These are phyloP conservation scores for Neosalanx taihuensis DNA, from an alignment of 2,797 vertebrate species.

Conservation along the genomic window DNA sequence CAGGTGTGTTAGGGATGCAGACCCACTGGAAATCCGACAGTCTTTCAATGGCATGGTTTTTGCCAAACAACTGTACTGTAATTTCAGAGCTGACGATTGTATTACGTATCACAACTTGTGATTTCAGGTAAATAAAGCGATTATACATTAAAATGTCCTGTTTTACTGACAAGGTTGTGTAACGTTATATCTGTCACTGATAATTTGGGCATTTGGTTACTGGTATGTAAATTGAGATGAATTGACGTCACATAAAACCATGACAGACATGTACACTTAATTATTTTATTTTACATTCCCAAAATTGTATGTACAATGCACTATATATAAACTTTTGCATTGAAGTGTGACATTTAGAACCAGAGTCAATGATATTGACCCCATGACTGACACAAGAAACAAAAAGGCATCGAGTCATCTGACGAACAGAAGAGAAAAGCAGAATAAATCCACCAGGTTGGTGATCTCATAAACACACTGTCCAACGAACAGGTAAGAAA, in stretches of 20 bases:
- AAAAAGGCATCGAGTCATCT: background rate
- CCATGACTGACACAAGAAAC: slow-evolving; percentile 10
- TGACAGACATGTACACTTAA: slow-evolving; percentile 16
- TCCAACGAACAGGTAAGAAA: slow-evolving; percentile 11
- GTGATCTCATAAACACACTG: background rate
- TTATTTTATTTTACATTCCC: slow-evolving; percentile 67
- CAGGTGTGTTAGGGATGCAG: slow-evolving; percentile 38
- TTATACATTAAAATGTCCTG: slow-evolving; percentile 47
- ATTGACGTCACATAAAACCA: background rate
- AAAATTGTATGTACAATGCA: slow-evolving; percentile 70
- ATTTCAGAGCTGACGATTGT: slow-evolving; percentile 68
- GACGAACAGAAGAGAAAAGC: slow-evolving; percentile 16
- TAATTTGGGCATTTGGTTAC: background rate
- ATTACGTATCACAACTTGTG: slow-evolving; percentile 66
- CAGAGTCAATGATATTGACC: slow-evolving; percentile 16
- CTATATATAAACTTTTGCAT: slow-evolving; percentile 55
- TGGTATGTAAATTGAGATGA: background rate
- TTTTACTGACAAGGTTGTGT: background rate
- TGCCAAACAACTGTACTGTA: slow-evolving; percentile 65
- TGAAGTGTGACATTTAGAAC: slow-evolving; percentile 42
- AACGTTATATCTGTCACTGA: background rate
- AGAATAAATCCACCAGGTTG: too few relatives aligned
- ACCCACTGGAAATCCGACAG: slow-evolving; percentile 40
- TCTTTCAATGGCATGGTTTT: slow-evolving; percentile 49
- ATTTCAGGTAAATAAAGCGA: slow-evolving; percentile 74